phyloP scores from a whole-genome alignment of 2,113 vertebrate species.

The Halichoerus grypus region DNA sequence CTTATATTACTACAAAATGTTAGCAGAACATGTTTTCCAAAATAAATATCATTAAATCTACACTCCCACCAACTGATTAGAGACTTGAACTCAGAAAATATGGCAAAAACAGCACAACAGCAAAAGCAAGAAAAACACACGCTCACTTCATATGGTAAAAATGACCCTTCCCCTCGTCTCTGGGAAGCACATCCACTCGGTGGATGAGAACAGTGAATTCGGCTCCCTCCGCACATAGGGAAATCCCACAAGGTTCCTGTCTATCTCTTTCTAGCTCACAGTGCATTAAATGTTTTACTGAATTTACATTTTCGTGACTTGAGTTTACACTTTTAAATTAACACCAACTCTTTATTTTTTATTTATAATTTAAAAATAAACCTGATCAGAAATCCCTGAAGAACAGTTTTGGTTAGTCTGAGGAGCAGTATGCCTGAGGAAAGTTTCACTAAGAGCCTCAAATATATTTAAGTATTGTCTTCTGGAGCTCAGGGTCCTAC shows the following conservation, averaged over 20 bases:
- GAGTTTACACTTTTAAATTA: constrained; percentile 1
- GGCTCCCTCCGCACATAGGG: neutral
- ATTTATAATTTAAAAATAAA: neutral
- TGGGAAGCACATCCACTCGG: neutral
- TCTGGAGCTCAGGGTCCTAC: neutral
- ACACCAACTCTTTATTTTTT: neutral
- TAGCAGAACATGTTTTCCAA: constrained; percentile 78
- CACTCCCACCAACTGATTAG: constrained; percentile 73
- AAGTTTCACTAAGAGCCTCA: neutral
- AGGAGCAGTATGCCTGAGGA: neutral
- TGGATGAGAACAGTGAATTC: neutral
- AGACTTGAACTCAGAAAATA: constrained; percentile 78
- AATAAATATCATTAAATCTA: constrained; percentile 81
- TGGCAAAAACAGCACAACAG: constrained; percentile 62
- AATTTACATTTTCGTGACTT: neutral
- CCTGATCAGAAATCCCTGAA: neutral
- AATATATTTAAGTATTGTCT: neutral
- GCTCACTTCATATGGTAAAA: constrained; percentile 46
- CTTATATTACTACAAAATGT: constrained; percentile 67
- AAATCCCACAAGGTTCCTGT: neutral
- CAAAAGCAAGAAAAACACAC: constrained; percentile 71
- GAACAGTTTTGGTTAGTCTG: neutral
- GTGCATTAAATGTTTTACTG: neutral
- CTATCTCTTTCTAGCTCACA: neutral
- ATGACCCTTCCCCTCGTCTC: neutral